Evolutionary conservation across 2,888 invertebrate species (phyloP).

Genomic region (Agrenia bidenticulata): DNA sequence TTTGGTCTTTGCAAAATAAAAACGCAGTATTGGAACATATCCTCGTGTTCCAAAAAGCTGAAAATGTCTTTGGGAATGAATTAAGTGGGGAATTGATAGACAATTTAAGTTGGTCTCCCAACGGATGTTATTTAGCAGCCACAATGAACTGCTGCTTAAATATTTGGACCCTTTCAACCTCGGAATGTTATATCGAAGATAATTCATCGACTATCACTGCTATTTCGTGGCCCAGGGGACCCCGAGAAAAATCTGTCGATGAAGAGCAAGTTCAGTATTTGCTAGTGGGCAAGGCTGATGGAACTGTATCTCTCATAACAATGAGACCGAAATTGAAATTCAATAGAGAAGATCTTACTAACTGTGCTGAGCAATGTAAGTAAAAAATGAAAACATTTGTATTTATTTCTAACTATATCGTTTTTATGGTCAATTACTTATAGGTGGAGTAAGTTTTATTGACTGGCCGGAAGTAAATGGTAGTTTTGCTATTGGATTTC

Average conservation of each 20-base stretch:
- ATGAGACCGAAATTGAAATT: conserved; percentile 29
- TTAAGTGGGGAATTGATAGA: conserved; percentile 60
- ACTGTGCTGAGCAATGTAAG: conserved; percentile 34
- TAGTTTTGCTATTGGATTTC: conserved; percentile 62
- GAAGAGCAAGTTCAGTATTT: conserved; percentile 56
- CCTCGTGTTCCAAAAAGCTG: conserved; percentile 61
- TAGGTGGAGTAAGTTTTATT: conserved; percentile 60
- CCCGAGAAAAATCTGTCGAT: conserved; percentile 54
- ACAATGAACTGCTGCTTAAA: conserved; percentile 63
- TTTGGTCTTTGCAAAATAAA: conserved; percentile 60
- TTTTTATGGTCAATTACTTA: too few relatives aligned
- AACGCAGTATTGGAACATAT: conserved; percentile 60
- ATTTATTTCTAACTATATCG: too few relatives aligned
- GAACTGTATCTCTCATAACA: conserved; percentile 51
- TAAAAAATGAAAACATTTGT: conserved; percentile 26
- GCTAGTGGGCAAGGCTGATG: conserved; percentile 62
- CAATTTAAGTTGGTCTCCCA: conserved; percentile 61
- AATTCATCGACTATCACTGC: conserved; percentile 60
- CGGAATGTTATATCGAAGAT: conserved; percentile 58
- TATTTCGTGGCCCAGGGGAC: conserved; percentile 57
- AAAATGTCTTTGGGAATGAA: conserved; percentile 60
- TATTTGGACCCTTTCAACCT: conserved; percentile 58
- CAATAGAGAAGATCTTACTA: conserved; percentile 52
- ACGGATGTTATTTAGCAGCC: conserved; percentile 62
- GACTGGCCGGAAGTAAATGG: too few relatives aligned